Evolutionary conservation across 1,140 invertebrate genomes (phyloP).

Genomic region (Papilio aristodemus): DNA sequence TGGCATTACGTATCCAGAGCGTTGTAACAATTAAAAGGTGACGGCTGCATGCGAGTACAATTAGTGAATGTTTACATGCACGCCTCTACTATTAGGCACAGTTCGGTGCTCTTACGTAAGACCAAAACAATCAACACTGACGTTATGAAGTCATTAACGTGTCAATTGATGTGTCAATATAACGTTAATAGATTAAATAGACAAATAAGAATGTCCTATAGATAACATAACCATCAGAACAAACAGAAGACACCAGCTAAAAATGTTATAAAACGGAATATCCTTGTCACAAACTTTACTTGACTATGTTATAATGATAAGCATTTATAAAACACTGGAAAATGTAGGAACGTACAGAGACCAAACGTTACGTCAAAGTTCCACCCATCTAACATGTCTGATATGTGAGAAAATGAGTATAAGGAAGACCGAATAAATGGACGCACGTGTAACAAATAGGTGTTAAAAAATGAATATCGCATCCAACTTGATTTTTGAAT

Average conservation of each 20-base stretch:
- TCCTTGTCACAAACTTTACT: too few relatives aligned
- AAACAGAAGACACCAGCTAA: neutral
- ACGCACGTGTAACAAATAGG: too few relatives aligned
- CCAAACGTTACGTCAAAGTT: too few relatives aligned
- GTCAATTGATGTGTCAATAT: conserved; percentile 11
- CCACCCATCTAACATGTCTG: too few relatives aligned
- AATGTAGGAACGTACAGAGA: too few relatives aligned
- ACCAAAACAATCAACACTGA: neutral
- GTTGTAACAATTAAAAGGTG: neutral
- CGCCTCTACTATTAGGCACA: neutral
- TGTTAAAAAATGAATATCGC: too few relatives aligned
- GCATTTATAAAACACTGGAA: too few relatives aligned
- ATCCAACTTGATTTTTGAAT: too few relatives aligned
- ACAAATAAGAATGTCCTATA: neutral
- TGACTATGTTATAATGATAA: too few relatives aligned
- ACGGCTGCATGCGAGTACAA: neutral
- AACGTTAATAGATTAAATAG: neutral
- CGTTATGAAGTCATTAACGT: conserved; percentile 11
- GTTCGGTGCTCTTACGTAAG: neutral
- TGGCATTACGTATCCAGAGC: neutral
- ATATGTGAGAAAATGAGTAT: too few relatives aligned
- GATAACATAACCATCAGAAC: neutral
- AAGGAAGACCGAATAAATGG: too few relatives aligned
- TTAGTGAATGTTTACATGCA: conserved; percentile 17
- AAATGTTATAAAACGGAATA: neutral